Base-by-base conservation (phyloP, 2,797 vertebrate species). In the Phataginus tetradactyla region DNA sequence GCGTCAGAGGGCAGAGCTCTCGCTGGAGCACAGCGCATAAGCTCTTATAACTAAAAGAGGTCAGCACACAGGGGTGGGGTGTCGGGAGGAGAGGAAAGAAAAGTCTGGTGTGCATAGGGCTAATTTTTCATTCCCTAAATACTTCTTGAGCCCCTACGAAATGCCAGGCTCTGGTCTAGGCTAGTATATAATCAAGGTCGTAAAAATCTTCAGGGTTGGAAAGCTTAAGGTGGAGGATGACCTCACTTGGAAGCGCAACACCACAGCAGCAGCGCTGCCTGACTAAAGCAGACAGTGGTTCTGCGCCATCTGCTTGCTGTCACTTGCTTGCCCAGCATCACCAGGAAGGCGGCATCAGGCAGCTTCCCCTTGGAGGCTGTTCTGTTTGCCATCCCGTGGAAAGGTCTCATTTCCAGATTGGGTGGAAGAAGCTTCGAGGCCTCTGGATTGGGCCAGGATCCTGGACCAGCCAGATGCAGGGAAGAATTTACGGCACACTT, bases 51-150 rank as follows among this genome's bases (percentile, higher is more conserved):
- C 45, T 53, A 8, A 59, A 59, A 37, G 18, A 68, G 20, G 37
- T 7, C 2, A 53, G 29, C 15, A 4, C 7, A 5, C 11, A 11
- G 2, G n/a, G 10, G 7, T 4, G 3, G 0, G 3, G 14, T 14
- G 4, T 17, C 77, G 32, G 6, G 13, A 84, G 29, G 13, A 74
- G 34, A 81, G 57, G 64, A 49, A 10, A n/a, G 51, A 37, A 49
- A 39, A 20, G 25, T 34, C 57, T 57, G 29, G 17, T 0, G 4
- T 15, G 37, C 34, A 34, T 29, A 18, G 32, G 27, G 34, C 29
- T 21, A 29, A 61, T 32, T 71, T 61, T 27, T 49, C 32, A 6
- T 29, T 69, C 53, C 34, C 32, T 8, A 63, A 21, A 63, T 57
- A 77, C 13, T 15, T 69, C 27, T 11, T 39, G 51, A 83, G 45